Percentiles rank a stretch among this genome's conserved stretches.
phyloP scores from a whole-genome alignment of 1,140 invertebrate species.

The Hylaeus anthracinus region DNA sequence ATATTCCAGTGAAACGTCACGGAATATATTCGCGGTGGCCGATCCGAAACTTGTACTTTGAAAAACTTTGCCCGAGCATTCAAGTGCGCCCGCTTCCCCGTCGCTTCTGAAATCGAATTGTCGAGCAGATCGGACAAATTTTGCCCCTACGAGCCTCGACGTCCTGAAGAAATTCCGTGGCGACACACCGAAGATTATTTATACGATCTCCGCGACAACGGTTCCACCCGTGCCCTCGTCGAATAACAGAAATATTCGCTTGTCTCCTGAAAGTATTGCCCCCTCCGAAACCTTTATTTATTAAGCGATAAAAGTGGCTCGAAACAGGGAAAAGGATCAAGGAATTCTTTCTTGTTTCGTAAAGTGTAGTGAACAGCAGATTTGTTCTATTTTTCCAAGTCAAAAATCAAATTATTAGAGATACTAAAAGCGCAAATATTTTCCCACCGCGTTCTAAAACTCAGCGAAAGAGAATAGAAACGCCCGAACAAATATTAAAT shows the following conservation, averaged over 20 bases:
- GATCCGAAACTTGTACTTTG: slow-evolving; percentile 14
- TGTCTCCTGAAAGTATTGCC: no score
- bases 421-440: no score
- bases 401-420: no score
- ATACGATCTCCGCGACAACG: neutral
- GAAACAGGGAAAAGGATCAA: no score
- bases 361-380: no score
- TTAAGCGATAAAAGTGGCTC: no score
- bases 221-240: neutral
- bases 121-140: slow-evolving; percentile 26
- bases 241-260: neutral
- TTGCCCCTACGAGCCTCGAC: neutral
- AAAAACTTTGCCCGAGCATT: neutral
- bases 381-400: no score
- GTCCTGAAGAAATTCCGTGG: neutral
- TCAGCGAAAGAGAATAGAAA: no score
- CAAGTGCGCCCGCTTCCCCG: neutral
- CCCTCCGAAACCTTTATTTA: no score
- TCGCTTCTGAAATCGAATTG: slow-evolving; percentile 24
- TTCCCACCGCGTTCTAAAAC: no score
- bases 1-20: neutral
- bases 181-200: neutral
- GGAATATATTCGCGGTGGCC: slow-evolving; percentile 1
- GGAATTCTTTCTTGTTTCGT: no score
- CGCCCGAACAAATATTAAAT: no score